Evolutionary conservation across 2,113 vertebrate genomes (phyloP).

Genomic region (Nycticryphes semicollaris): DNA sequence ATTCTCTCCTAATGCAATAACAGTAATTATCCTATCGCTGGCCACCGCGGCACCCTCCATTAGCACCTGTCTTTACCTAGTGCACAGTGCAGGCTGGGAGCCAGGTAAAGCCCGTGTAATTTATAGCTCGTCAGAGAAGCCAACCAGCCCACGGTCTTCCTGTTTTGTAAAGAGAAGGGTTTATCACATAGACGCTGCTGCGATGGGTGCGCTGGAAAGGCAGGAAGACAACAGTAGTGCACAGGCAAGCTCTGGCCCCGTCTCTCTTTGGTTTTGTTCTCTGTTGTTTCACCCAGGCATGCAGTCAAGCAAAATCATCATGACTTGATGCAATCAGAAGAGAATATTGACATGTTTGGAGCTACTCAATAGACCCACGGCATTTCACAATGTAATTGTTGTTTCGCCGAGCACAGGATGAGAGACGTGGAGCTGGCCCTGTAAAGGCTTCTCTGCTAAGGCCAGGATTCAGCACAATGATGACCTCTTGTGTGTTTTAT

Average conservation of each 20-base stretch:
- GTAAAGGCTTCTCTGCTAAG: not conserved
- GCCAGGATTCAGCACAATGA: not conserved
- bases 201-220: not conserved
- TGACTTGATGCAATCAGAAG: conserved; percentile 11
- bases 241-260: not conserved
- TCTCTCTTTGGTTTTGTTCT: not conserved
- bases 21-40: conserved; percentile 40
- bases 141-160: conserved; percentile 27
- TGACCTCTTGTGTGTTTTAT: not conserved
- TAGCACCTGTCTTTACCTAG: not conserved
- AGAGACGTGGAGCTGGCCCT: not conserved
- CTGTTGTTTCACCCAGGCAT: not conserved
- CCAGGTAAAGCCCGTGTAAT: conserved; percentile 25
- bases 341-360: not conserved
- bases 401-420: not conserved
- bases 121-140: conserved; percentile 31
- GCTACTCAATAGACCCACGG: not conserved
- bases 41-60: not conserved
- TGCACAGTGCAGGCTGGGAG: not conserved
- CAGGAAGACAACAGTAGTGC: not conserved
- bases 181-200: not conserved
- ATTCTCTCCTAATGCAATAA: conserved; percentile 29
- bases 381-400: conserved; percentile 20
- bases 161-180: conserved; percentile 8
- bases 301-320: conserved; percentile 6